phyloP scores from a whole-genome alignment of 2,113 vertebrate genomes.

The Poeciliopsis retropinna region DNA sequence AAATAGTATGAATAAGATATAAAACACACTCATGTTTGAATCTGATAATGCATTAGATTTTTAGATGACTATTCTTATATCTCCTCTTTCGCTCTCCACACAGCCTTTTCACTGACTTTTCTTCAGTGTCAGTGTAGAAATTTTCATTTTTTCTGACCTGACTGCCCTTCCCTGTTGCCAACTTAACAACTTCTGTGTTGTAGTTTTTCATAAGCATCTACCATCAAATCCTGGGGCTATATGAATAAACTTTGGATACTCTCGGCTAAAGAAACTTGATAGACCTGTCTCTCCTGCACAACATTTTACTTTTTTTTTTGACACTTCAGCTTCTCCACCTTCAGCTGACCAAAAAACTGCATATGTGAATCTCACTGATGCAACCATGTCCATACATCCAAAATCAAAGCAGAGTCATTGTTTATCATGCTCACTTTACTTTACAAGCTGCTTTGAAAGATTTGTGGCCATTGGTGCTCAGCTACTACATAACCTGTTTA shows the following conservation, averaged over 20 bases:
- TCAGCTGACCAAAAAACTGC: background rate
- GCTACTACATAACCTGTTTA: too few relatives aligned
- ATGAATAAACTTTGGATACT: background rate
- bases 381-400: too few relatives aligned
- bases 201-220: background rate
- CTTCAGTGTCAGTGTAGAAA: background rate
- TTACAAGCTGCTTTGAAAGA: background rate
- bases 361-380: background rate
- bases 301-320: background rate
- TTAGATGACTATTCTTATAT: background rate
- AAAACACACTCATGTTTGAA: background rate
- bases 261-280: background rate
- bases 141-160: background rate
- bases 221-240: background rate
- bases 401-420: background rate
- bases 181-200: background rate
- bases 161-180: background rate
- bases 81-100: too few relatives aligned
- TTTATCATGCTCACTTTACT: too few relatives aligned
- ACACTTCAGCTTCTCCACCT: background rate
- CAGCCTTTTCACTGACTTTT: background rate
- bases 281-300: background rate
- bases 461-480: background rate
- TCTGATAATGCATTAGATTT: background rate
- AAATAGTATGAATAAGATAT: background rate